A percentile compares a stretch with the other conserved stretches of the same genome.
Conservation (phyloP, 1,140 invertebrate genomes). For the Orussus abietinus region DNA sequence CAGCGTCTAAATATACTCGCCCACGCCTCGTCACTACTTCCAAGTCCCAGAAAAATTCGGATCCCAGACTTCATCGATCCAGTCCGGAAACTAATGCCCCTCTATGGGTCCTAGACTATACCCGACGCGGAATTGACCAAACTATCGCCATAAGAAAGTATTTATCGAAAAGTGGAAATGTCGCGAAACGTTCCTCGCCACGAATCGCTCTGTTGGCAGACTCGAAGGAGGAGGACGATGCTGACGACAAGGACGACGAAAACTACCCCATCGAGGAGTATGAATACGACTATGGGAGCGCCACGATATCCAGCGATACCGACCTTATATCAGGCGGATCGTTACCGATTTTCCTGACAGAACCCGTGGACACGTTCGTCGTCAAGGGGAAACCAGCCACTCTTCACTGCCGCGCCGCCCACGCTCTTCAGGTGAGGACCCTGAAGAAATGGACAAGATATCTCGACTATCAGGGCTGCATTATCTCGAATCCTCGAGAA, state of each 20-base stretch:
- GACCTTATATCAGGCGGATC: conserved; percentile 24
- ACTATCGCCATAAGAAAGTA: too few relatives aligned
- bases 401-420: conserved; percentile 73
- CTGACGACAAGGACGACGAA: conserved; percentile 14
- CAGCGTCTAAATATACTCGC: conserved; percentile 23
- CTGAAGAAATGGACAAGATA: neutral
- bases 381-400: conserved; percentile 77
- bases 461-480: too few relatives aligned
- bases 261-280: conserved; percentile 15
- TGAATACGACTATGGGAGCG: conserved; percentile 12
- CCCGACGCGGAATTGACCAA: too few relatives aligned
- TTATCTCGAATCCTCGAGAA: too few relatives aligned
- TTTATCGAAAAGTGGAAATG: too few relatives aligned
- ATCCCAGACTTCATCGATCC: too few relatives aligned
- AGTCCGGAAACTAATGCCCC: too few relatives aligned
- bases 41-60: too few relatives aligned
- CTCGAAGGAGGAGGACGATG: conserved; percentile 15
- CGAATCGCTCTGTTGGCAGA: conserved; percentile 2
- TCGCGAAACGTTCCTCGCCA: neutral
- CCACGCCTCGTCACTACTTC: too few relatives aligned
- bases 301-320: conserved; percentile 14
- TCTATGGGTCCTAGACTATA: too few relatives aligned
- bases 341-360: conserved; percentile 72
- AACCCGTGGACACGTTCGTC: conserved; percentile 76
- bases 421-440: conserved; percentile 60